phyloP scores from a whole-genome alignment of 2,113 vertebrate species.

The Balaeniceps rex region DNA sequence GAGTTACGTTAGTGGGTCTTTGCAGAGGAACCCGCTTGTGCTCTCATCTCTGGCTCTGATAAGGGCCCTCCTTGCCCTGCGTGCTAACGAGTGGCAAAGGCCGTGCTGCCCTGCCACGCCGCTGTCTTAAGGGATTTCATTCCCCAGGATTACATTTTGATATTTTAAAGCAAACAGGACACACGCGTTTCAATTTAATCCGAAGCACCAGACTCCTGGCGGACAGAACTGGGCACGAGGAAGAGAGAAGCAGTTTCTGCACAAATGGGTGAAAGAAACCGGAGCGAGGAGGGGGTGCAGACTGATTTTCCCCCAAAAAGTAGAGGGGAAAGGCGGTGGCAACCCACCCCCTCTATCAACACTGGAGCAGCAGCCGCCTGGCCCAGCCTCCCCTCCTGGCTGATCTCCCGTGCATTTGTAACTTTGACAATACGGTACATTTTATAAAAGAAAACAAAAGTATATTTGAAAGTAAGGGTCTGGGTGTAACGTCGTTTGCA shows the following conservation, averaged over 20 bases:
- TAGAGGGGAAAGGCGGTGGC: neutral
- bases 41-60: neutral
- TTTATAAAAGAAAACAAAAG: neutral
- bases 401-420: neutral
- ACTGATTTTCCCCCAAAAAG: accelerated
- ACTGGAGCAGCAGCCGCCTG: neutral
- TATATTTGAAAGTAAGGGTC: neutral
- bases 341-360: neutral
- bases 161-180: neutral
- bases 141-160: neutral
- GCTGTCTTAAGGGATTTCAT: neutral
- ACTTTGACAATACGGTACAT: neutral
- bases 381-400: neutral
- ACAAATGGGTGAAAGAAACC: neutral
- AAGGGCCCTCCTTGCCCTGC: neutral
- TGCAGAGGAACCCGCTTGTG: neutral
- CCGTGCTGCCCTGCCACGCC: neutral
- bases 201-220: neutral
- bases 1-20: neutral
- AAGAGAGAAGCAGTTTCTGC: neutral
- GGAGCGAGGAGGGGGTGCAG: neutral
- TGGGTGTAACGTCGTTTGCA: neutral
- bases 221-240: neutral
- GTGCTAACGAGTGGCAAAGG: neutral
- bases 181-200: neutral